Base-by-base conservation (phyloP, 2,113 vertebrate species). In the Syrmaticus mikado region DNA sequence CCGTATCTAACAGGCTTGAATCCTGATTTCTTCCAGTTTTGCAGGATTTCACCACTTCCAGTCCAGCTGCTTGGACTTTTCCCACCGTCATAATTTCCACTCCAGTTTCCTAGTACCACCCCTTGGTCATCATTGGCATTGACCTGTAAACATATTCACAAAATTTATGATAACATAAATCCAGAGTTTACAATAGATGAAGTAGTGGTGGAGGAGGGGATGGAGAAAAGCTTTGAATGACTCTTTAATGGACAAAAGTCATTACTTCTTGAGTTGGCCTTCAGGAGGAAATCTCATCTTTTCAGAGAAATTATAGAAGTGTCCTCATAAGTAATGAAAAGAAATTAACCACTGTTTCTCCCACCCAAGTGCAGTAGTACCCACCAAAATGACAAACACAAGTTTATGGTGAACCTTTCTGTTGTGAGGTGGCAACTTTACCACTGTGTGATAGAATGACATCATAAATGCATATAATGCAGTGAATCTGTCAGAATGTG, bases 51-150 rank as follows among this genome's bases (percentile, higher is more conserved):
- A 81, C 96, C 93, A 2, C 98, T 98, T 89, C 98, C 98, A 1
- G 95, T 98, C 98, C 98, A 98, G 68, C 93, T 96, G 62, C 82
- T 95, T 11, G 98, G 98, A 77, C 94, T 97, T 84, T 77, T 95
- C 24, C 98, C 98, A 22, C 83, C 97, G 0, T 87, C 34, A 4
- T 98, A 98, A 43, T 82, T 95, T 79, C 97, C 98, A 12, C 97
- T 98, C 98, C 98, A 98, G 34, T 98, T 98, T 75, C 98, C 98
- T 65, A 82, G 36, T 61, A 98, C 1, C 41, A 98, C 97, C 2
- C 98, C 98, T 4, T 65, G 96, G 93, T 98, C 98, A 55, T 98
- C 98, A 13, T 97, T 98, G 94, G 88, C 67, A 0, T 98, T 98
- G 68, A 98, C 45, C 98, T 98, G 94, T 67, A 84, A 94, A 94